These are phyloP conservation scores for Axinella damicornis DNA, from an alignment of 37 sponge, comb jelly and placozoan species.

Conservation along the genomic window DNA sequence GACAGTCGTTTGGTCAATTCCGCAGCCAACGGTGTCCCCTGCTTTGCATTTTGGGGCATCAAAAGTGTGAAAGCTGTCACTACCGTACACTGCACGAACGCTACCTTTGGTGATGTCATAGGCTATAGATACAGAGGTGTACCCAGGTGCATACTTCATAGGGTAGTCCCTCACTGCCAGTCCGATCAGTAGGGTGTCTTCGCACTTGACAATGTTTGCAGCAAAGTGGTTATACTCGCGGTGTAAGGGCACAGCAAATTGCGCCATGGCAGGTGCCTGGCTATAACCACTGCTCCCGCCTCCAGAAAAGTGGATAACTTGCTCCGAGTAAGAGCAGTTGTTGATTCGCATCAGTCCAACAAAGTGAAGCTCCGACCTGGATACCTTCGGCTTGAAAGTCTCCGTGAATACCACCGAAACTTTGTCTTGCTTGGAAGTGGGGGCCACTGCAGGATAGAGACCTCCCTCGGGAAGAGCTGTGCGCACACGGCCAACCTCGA, in stretches of 20 bases:
- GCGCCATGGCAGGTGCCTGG: constrained; percentile 49
- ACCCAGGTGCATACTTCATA: constrained; percentile 41
- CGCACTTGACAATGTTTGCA: constrained; percentile 42
- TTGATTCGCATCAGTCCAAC: constrained; percentile 65
- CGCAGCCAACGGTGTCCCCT: constrained; percentile 73
- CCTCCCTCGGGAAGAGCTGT: constrained; percentile 23
- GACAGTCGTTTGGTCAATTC: constrained; percentile 1
- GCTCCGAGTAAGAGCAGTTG: constrained; percentile 71
- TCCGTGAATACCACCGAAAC: constrained; percentile 45
- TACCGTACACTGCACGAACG: constrained; percentile 44
- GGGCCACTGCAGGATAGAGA: constrained; percentile 48
- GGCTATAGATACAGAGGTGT: constrained; percentile 59
- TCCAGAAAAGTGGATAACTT: constrained; percentile 61
- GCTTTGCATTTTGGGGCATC: constrained; percentile 9
- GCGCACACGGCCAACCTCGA: constrained; percentile 50
- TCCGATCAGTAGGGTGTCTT: constrained; percentile 68
- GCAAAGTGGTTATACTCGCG: constrained; percentile 49
- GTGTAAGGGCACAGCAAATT: constrained; percentile 51
- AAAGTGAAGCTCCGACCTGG: constrained; percentile 7
- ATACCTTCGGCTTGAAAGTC: constrained; percentile 35
- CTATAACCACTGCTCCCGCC: constrained; percentile 11
- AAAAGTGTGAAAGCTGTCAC: constrained; percentile 7
- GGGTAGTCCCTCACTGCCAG: constrained; percentile 66
- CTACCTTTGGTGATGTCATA: constrained; percentile 55
- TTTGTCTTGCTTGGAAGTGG: constrained; percentile 34